phyloP scores from a whole-genome alignment of 2,797 vertebrate species.

The Diplodus puntazzo region DNA sequence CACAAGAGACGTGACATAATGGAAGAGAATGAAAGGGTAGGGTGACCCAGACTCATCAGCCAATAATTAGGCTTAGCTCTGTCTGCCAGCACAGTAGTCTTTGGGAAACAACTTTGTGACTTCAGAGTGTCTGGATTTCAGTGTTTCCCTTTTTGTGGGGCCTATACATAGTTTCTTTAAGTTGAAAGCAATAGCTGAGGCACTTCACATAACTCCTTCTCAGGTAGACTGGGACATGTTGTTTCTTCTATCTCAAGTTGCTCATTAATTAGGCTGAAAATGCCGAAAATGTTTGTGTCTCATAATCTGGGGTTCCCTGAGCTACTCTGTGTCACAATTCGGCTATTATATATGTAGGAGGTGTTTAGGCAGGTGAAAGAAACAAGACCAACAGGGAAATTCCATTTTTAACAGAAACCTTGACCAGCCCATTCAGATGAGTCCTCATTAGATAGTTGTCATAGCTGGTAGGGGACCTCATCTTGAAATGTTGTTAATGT shows the following conservation, averaged over 20 bases:
- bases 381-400: background rate
- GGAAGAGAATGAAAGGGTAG: background rate
- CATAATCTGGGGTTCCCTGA: background rate
- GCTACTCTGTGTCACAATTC: background rate
- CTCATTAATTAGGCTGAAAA: constrained; percentile 5
- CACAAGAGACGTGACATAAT: background rate
- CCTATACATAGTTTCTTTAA: background rate
- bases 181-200: background rate
- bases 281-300: constrained; percentile 12
- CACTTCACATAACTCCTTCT: background rate
- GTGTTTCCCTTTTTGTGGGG: background rate
- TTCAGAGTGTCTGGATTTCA: constrained; percentile 19
- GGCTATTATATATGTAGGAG: background rate
- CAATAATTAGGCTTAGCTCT: background rate
- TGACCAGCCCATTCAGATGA: background rate
- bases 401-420: background rate
- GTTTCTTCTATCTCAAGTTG: constrained; percentile 1
- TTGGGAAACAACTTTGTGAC: background rate
- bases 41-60: constrained; percentile 18
- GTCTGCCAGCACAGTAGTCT: background rate
- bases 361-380: background rate
- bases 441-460: background rate
- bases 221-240: background rate
- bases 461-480: background rate
- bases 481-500: background rate